Evolutionary conservation across 2,888 invertebrate genomes (phyloP).

Genomic region (Oxyteleia sp.): DNA sequence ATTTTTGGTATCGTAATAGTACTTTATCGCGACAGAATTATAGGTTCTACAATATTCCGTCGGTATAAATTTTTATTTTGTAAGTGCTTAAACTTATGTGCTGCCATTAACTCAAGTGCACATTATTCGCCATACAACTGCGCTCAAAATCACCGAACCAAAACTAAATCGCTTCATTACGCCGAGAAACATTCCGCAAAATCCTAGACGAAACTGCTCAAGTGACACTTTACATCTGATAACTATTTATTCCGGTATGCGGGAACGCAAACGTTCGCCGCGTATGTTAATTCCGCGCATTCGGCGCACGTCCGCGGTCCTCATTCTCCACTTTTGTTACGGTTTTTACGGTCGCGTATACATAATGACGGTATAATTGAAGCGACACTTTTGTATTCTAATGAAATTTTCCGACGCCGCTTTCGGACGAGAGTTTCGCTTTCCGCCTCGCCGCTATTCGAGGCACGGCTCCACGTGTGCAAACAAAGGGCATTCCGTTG

Average conservation of each 20-base stretch:
- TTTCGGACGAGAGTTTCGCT: not conserved
- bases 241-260: not conserved
- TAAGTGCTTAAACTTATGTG: too few species aligned
- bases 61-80: too few species aligned
- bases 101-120: too few species aligned
- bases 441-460: constrained; percentile 3
- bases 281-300: constrained; percentile 19
- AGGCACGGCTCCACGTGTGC: constrained; percentile 8
- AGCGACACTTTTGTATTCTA: constrained; percentile 36
- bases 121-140: too few species aligned
- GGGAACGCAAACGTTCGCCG: not conserved
- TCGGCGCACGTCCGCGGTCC: constrained; percentile 3
- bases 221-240: constrained; percentile 3
- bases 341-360: constrained; percentile 9
- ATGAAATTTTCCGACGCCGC: constrained; percentile 15
- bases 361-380: constrained; percentile 34
- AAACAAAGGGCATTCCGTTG: constrained; percentile 21
- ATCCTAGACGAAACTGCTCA: not conserved
- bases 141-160: too few species aligned
- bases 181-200: not conserved
- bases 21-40: too few species aligned
- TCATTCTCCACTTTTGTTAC: not conserved
- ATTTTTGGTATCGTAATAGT: too few species aligned
- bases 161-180: too few species aligned
- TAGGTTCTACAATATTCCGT: too few species aligned